A percentile compares a stretch with the other conserved stretches of the same genome.
Evolutionary conservation across 2,888 invertebrate genomes (phyloP).

Genomic region (Bellardia pandia): DNA sequence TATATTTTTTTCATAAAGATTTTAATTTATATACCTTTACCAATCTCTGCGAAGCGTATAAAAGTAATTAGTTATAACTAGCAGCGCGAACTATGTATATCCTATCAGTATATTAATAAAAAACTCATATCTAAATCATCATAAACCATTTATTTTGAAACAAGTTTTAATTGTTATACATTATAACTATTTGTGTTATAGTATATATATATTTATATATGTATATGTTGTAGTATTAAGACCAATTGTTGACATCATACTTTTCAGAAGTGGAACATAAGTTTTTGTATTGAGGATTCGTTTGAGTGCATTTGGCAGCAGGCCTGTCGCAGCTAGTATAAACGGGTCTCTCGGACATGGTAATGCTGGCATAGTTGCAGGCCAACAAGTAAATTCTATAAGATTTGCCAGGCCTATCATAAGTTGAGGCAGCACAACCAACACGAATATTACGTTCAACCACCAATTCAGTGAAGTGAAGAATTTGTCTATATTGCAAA

Average conservation of each 20-base stretch:
- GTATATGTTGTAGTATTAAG: not conserved
- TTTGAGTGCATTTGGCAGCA: conserved; percentile 27
- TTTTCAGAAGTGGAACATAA: not conserved
- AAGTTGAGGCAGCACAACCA: conserved; percentile 76
- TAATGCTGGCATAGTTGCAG: conserved; percentile 78
- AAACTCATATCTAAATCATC: no score
- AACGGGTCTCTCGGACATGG: conserved; percentile 76
- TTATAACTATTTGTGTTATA: not conserved
- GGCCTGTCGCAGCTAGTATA: conserved; percentile 75
- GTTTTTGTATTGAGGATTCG: not conserved
- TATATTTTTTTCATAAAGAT: no score
- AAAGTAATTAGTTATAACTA: no score
- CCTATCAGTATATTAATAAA: no score
- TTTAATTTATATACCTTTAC: no score
- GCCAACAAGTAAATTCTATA: conserved; percentile 74
- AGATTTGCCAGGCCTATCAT: not conserved
- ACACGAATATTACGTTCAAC: conserved; percentile 77
- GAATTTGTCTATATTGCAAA: conserved; percentile 68
- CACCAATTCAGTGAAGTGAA: conserved; percentile 78
- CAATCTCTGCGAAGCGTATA: no score
- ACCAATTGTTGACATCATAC: not conserved
- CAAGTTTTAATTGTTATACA: no score
- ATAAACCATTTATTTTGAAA: no score
- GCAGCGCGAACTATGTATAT: no score
- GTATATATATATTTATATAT: no score